A percentile compares a stretch with the other conserved stretches of the same genome.
Conservation (phyloP, 2,113 vertebrate species). For the Pomatorhinus ruficollis region DNA sequence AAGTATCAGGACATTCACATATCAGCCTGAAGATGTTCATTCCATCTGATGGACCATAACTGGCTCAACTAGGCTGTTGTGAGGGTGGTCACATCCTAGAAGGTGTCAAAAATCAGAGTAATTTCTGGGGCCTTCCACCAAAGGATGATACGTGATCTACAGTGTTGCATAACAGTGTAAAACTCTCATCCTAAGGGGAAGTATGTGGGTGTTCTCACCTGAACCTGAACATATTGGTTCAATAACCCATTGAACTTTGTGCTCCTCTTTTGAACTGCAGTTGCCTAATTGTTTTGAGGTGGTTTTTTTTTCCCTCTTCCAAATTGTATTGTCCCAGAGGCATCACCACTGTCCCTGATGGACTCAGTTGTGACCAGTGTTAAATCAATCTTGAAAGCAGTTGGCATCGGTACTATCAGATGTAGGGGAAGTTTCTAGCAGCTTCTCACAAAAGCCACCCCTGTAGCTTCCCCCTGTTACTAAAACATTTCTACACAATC, state of each 20-base stretch:
- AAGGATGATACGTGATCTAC: not conserved
- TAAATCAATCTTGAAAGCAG: not conserved
- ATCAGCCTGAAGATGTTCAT: not conserved
- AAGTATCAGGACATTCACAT: not conserved
- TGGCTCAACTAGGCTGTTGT: fast-evolving
- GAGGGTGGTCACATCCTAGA: not conserved
- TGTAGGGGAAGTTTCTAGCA: not conserved
- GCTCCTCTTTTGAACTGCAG: not conserved
- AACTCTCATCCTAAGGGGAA: not conserved
- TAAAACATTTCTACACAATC: not conserved
- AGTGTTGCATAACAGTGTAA: not conserved
- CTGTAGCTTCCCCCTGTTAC: not conserved
- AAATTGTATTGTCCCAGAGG: not conserved
- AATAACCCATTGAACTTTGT: not conserved
- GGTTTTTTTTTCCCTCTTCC: not conserved
- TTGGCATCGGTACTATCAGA: not conserved
- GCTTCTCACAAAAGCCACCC: not conserved
- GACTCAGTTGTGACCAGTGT: not conserved
- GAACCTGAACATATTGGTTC: not conserved
- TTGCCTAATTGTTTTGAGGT: not conserved
- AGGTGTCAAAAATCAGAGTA: fast-evolving
- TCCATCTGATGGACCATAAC: not conserved
- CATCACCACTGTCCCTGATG: not conserved
- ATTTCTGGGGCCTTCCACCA: not conserved
- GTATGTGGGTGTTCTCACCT: fast-evolving